Base-by-base conservation (phyloP, 2,888 invertebrate genomes). In the Cabera pusaria region DNA sequence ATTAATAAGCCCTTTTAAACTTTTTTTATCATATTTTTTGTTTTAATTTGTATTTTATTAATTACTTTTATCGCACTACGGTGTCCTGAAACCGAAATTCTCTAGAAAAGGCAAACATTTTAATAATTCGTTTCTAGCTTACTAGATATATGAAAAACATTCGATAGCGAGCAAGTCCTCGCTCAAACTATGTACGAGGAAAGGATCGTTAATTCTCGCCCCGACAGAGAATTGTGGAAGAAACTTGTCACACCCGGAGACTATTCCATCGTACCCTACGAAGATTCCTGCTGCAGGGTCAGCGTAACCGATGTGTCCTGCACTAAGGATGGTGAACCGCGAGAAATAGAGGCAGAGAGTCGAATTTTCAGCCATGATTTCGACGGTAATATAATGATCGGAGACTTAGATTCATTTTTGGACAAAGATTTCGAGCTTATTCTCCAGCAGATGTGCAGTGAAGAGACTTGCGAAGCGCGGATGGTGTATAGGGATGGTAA, bases 391-490 rank as follows among this genome's bases (percentile, higher is more conserved):
- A 71, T 91, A 5, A 53, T 82, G 5, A 88, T 92, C 7, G 92
- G 91, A 0, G 84, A 90, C 43, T 72, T 70, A 0, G 83, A 86
- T 42, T 74, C 66, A 10, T 86, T 77, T 45, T 62, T 91, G 10
- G 92, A 92, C 44, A 80, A 74, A 48, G 88, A 90, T 55, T 71
- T 92, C 7, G 92, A 92, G 54, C 69, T 90, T 52, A 82, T 89
- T 1, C 49, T 92, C 11, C 81, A 86, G 52, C 88, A 82, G 52
- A 91, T 92, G 91, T 89, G 83, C 41, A 57, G 80, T 6, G 74
- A 72, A 0, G 92, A 92, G 53, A 70, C 59, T 1, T 85, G 90
- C 50, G 48, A 62, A 1, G 74, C 88, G 0, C 75, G 60, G 0
- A 60, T 90, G 32, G 54, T 72, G 9, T 83, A 90, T 39, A 72